These are phyloP conservation scores for Papilio polyxenes DNA, from an alignment of 1,140 invertebrate species.

Conservation along the genomic window DNA sequence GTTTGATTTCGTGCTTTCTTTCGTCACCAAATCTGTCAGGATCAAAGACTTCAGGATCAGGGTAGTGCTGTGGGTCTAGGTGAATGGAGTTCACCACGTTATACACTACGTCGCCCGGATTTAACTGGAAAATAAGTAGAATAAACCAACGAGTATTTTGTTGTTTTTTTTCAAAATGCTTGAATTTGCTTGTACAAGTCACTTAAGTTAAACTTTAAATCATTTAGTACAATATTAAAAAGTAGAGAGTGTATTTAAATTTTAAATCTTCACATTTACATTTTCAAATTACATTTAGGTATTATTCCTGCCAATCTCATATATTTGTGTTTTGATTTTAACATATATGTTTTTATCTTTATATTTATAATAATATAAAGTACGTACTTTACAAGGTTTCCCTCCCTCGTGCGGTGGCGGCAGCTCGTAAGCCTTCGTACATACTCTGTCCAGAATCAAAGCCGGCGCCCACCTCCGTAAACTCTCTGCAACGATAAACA, in stretches of 20 bases:
- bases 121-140: slow-evolving; percentile 45
- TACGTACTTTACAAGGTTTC: slow-evolving; percentile 58
- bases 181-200: too few relatives aligned
- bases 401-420: slow-evolving; percentile 62
- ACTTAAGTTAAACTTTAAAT: too few relatives aligned
- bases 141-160: too few relatives aligned
- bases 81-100: slow-evolving; percentile 78
- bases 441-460: slow-evolving; percentile 74
- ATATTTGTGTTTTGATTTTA: neutral
- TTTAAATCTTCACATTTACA: too few relatives aligned
- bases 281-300: too few relatives aligned
- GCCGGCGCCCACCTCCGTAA: slow-evolving; percentile 80
- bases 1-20: slow-evolving; percentile 79
- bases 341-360: too few relatives aligned
- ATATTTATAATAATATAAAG: neutral
- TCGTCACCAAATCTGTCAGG: slow-evolving; percentile 83
- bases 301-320: too few relatives aligned
- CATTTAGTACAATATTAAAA: too few relatives aligned
- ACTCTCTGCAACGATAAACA: slow-evolving; percentile 70
- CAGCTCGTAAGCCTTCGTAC: slow-evolving; percentile 76
- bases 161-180: too few relatives aligned
- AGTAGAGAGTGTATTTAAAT: too few relatives aligned
- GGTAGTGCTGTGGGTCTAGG: slow-evolving; percentile 79
- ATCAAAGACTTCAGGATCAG: slow-evolving; percentile 81
- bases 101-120: slow-evolving; percentile 58